Percentiles rank a stretch among this genome's conserved stretches.
phyloP scores from a whole-genome alignment of 30 jellyfish, hydroid and myxozoan genomes.

The Sanderia malayensis region DNA sequence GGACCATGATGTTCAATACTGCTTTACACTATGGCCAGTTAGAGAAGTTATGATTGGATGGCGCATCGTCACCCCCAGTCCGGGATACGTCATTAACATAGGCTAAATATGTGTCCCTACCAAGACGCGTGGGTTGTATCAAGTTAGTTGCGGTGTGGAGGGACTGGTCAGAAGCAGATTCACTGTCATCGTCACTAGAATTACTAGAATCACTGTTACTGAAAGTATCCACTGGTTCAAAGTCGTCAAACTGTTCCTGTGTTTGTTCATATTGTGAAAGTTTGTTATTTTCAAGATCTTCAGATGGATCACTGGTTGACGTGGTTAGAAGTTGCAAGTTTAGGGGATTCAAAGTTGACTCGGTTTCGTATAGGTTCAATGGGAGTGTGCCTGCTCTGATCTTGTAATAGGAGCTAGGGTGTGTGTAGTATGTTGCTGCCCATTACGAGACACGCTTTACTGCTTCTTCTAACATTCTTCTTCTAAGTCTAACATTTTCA shows the following conservation, averaged over 20 bases:
- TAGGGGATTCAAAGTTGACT: neutral
- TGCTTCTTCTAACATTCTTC: too few species aligned
- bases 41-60: neutral
- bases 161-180: constrained; percentile 1
- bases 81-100: neutral
- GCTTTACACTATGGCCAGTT: neutral
- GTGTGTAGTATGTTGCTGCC: constrained; percentile 2
- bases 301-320: constrained; percentile 2
- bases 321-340: neutral
- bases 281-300: neutral
- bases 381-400: neutral
- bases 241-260: neutral
- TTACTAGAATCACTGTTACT: neutral
- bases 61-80: neutral
- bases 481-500: too few species aligned
- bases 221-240: neutral
- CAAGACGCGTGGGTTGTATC: constrained; percentile 3
- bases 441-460: neutral
- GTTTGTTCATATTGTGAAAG: neutral
- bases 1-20: neutral
- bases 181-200: constrained; percentile 1
- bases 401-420: neutral
- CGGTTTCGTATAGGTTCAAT: constrained; percentile 1
- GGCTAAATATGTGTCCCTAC: too few species aligned
- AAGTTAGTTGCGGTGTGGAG: neutral